A percentile compares a stretch with the other conserved stretches of the same genome.
These are phyloP conservation scores for Allophyes oxyacanthae DNA, from an alignment of 2,888 invertebrate genomes.

Conservation along the genomic window DNA sequence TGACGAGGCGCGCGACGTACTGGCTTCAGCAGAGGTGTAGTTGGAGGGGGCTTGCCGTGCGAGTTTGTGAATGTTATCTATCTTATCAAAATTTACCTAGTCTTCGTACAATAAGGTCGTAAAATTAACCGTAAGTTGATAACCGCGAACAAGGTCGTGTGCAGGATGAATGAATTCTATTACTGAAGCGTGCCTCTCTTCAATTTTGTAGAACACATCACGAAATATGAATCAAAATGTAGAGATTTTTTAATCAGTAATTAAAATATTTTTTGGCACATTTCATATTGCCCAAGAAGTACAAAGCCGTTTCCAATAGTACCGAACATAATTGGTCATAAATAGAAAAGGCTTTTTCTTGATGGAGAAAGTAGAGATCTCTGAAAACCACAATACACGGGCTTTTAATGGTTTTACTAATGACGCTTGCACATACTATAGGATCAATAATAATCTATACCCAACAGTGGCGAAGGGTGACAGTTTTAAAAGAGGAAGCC, in stretches of 20 bases:
- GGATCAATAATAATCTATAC: background rate
- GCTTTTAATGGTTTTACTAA: too few species aligned
- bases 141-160: constrained; percentile 59
- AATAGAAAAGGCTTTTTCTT: too few species aligned
- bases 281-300: too few species aligned
- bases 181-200: constrained; percentile 1
- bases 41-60: constrained; percentile 51
- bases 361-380: too few species aligned
- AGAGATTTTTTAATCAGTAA: too few species aligned
- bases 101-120: constrained; percentile 62
- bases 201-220: background rate
- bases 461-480: too few species aligned
- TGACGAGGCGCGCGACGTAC: constrained; percentile 54
- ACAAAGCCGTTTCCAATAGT: too few species aligned
- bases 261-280: too few species aligned
- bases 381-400: too few species aligned
- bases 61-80: constrained; percentile 61
- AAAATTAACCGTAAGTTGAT: constrained; percentile 63
- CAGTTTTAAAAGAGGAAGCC: too few species aligned
- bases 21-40: constrained; percentile 37
- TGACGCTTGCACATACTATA: too few species aligned
- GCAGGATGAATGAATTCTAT: constrained; percentile 43
- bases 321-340: too few species aligned
- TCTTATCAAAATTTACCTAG: constrained; percentile 71
- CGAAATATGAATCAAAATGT: background rate